phyloP scores from a whole-genome alignment of 30 jellyfish, hydroid and myxozoan species.

The Clytia hemisphaerica region DNA sequence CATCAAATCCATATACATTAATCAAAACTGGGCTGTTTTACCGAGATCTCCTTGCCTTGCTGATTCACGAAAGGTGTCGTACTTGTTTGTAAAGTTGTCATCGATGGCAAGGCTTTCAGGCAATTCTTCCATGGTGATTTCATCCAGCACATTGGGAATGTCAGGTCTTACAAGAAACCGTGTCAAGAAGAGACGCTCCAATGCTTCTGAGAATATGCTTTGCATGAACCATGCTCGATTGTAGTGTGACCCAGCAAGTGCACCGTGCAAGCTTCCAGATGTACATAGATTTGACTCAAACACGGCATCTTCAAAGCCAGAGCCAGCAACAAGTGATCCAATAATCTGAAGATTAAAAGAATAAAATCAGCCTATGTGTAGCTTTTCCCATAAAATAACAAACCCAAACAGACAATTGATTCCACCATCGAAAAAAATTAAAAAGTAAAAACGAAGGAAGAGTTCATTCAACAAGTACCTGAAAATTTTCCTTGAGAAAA shows the following conservation, averaged over 20 bases:
- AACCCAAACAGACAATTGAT: too few species aligned
- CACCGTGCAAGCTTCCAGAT: conserved; percentile 26
- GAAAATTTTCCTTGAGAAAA: conserved; percentile 26
- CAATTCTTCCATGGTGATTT: background rate
- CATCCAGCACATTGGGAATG: background rate
- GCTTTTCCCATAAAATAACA: too few species aligned
- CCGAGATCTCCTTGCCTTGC: background rate
- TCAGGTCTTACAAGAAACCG: conserved; percentile 4
- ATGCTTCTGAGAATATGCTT: conserved; percentile 10
- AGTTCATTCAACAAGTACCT: too few species aligned
- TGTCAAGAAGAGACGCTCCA: conserved; percentile 34
- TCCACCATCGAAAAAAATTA: too few species aligned
- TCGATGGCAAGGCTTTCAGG: too few species aligned
- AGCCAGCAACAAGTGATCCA: background rate
- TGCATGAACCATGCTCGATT: conserved; percentile 46
- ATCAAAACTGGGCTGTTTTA: background rate
- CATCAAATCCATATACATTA: background rate
- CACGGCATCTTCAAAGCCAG: background rate
- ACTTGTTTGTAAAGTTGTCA: too few species aligned
- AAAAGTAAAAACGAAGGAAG: too few species aligned
- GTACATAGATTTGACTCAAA: background rate
- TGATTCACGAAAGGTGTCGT: background rate
- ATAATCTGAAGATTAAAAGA: too few species aligned
- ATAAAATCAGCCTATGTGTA: too few species aligned
- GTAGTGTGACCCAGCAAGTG: conserved; percentile 34